Evolutionary conservation across 2,113 vertebrate genomes (phyloP).

Genomic region (Delphinus delphis): DNA sequence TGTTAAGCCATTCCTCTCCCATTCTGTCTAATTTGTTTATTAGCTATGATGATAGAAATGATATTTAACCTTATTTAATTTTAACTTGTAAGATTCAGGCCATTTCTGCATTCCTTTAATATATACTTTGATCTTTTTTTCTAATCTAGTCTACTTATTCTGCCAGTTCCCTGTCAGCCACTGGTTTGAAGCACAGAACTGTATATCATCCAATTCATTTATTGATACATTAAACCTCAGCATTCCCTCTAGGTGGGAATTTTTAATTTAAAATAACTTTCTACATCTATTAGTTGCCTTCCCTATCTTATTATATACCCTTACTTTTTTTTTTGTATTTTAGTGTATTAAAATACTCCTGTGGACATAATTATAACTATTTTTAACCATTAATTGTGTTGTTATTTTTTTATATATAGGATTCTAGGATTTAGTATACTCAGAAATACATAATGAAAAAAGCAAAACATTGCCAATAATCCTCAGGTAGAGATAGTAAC

Average conservation of each 20-base stretch:
- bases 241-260: neutral
- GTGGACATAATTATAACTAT: neutral
- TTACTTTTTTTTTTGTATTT: neutral
- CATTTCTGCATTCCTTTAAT: neutral
- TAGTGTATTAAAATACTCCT: neutral
- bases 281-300: neutral
- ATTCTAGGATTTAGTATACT: neutral
- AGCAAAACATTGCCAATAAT: neutral
- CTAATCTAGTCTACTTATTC: neutral
- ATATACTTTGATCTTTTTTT: neutral
- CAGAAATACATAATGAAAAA: neutral
- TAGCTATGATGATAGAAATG: neutral
- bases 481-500: neutral
- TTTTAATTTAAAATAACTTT: neutral
- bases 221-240: neutral
- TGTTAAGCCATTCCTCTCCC: neutral
- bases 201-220: neutral
- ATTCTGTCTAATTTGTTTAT: neutral
- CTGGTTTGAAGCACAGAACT: neutral
- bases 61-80: neutral
- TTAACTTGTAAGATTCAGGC: neutral
- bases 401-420: neutral
- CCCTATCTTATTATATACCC: neutral
- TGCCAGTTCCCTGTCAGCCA: neutral
- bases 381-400: neutral